These are phyloP conservation scores for Cistogaster globosa DNA, from an alignment of 2,888 invertebrate species.

Conservation along the genomic window DNA sequence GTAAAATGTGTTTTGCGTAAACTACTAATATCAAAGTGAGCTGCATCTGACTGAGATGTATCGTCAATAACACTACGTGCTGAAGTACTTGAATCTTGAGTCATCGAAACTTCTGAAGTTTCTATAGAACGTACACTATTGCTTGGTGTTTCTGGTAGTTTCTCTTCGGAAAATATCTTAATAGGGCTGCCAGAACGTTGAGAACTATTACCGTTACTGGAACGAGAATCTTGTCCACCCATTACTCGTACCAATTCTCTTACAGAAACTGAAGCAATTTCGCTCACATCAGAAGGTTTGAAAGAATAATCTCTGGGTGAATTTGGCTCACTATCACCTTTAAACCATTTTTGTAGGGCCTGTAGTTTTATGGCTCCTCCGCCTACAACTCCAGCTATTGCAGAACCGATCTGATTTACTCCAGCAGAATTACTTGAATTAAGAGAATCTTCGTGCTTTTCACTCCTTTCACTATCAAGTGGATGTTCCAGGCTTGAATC, in stretches of 20 bases:
- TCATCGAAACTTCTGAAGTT: constrained; percentile 86
- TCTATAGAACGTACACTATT: constrained; percentile 77
- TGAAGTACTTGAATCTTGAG: constrained; percentile 86
- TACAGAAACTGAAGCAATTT: constrained; percentile 84
- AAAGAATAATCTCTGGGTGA: constrained; percentile 72
- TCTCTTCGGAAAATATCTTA: constrained; percentile 85
- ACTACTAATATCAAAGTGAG: constrained; percentile 79
- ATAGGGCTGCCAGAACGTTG: constrained; percentile 86
- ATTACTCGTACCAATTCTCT: constrained; percentile 89
- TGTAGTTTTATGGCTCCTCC: constrained; percentile 83
- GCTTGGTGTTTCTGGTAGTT: constrained; percentile 71
- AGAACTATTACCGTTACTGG: constrained; percentile 90
- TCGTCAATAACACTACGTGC: constrained; percentile 80
- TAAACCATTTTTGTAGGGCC: constrained; percentile 83
- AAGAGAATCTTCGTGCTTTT: constrained; percentile 38
- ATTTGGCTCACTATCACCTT: constrained; percentile 80
- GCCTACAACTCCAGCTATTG: constrained; percentile 83
- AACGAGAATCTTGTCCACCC: constrained; percentile 86
- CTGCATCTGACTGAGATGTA: constrained; percentile 33
- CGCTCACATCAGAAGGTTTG: constrained; percentile 82
- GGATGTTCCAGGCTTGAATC: constrained; percentile 29
- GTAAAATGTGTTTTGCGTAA: constrained; percentile 82
- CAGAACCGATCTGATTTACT: constrained; percentile 79
- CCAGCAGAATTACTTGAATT: constrained; percentile 38
- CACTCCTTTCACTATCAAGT: constrained; percentile 5